Evolutionary conservation across 1,140 invertebrate species (phyloP), one percentile per base, ranked within the genome.

Genomic region (Drosophila gunungcola): DNA sequence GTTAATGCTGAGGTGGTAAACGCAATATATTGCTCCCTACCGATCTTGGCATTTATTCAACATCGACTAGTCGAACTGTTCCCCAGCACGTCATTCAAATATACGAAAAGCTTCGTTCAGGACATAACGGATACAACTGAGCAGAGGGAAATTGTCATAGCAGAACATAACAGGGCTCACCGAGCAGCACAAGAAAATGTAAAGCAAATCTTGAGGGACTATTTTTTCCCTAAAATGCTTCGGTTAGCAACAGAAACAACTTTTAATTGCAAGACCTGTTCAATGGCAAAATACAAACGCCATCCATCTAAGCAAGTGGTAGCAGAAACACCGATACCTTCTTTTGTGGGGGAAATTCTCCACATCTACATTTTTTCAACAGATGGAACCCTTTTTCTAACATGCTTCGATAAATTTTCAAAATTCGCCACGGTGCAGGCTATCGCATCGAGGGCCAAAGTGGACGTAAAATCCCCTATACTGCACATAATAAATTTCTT

Each of bases 181-280:
- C 10, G 32, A 32, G 27, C 38, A 16, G 27, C 32, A 21, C 32
- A 52, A 10, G 11, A 27, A 39, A 54, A 39, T 39, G 21, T 29
- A 3, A 41, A 21, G 16, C n/a, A n/a, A n/a, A n/a, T n/a, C n/a
- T n/a, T n/a, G n/a, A n/a, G n/a, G n/a, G n/a, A n/a, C n/a, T n/a
- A n/a, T n/a, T n/a, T n/a, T n/a, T n/a, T n/a, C 25, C 53, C 39
- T 7, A 55, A 55, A 55, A 55, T 55, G 42, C 32, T 25, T 9
- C 42, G 29, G 13, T 7, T 36, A 45, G 42, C 55, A 25, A 21
- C 42, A 25, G 55, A 57, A 12, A 21, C 4, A n/a, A 34, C 55
- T 7, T 45, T 21, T 1, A 43, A 43, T 1, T 45, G 41, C 25
- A 55, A 42, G 2, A 32, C 25, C 25, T 56, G 27, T 12, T 56